Base-by-base conservation (phyloP, 1,140 invertebrate species). In the Halictus rubicundus region DNA sequence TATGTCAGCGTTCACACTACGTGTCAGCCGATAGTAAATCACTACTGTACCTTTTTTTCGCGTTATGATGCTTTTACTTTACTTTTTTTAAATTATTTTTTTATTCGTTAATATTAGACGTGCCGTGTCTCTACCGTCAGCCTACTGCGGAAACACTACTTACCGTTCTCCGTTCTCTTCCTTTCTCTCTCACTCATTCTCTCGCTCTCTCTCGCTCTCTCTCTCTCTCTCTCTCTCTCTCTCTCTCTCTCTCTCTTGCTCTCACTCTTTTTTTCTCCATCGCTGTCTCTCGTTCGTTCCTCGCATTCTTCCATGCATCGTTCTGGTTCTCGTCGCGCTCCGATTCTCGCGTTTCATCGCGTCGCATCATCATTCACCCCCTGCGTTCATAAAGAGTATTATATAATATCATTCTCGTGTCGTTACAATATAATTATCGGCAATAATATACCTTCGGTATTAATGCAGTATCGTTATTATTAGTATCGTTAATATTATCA, bases 111-210 rank as follows among this genome's bases (percentile, higher is more conserved):
- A 88, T 89, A 88, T 91, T 91, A 89, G 87, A 91, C 88, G 88
- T 90, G 89, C 86, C 89, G 86, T 89, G 88, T 91, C 83, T 91
- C 90, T 92, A 92, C 87, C 89, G 68, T 90, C 88, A 91, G 89
- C 88, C 90, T 92, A 92, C 90, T 90, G 89, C 88, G 88, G 77
- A 86, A 78, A 72, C 7, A 90, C 90, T 92, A 92, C 89, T 79
- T 63, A 49, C 23, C 68, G 60, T 61, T 12, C 25, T 64, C 61
- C 73, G 25, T n/a, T 27, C 32, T 69, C 46, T 46, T 27, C 42
- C 59, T 21, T 42, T 57, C 54, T 57, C 54, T 16, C 54, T 57
- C 54, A 7, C 54, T 21, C 5, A n/a, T 6, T 78, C 42, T 21
- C 60, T 75, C 66, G 21, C 32, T 63, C 42, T 5, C 42, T 46